Base-by-base conservation (phyloP, 92 coral and sea anemone genomes). In the Epizoanthus illoricatus region DNA sequence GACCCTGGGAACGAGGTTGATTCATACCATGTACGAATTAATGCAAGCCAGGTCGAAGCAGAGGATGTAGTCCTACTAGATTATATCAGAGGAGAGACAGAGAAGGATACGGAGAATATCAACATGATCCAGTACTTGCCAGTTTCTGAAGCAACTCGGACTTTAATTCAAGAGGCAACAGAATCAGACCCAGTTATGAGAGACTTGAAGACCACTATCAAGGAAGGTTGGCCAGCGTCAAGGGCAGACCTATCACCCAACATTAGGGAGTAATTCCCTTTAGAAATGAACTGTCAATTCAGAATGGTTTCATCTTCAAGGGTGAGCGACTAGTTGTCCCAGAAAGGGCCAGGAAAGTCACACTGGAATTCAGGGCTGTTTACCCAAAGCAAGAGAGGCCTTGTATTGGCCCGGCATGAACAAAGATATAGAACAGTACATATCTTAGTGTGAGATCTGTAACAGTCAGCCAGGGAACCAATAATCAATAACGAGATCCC, bases 51-150 rank as follows among this genome's bases (percentile, higher is more conserved):
- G 20, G 16, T 41, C 2, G 58, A 52, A 19, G 58, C 4, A 19
- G n/a, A 36, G 12, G 58, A 24, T 16, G 75, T 16, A 21, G 75
- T 71, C 33, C 13, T 64, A 0, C 69, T 64, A 17, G 33, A 5
- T 64, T 40, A 64, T 64, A 12, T 18, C 10, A 85, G 79, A 59
- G 88, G 84, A 68, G 72, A 85, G n/a, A 55, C 73, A 21, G 80
- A 66, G 82, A 66, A 47, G 41, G 87, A 84, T 56, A 39, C 74
- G 9, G 82, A 80, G 19, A 63, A 47, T 23, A 73, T 86, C 45
- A 73, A 80, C 76, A 81, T 87, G 86, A 20, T 55, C 17, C 86
- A 81, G 75, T 81, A 81, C 73, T 62, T 86, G 19, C 86, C 89
- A 18, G 78, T 86, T 41, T 72, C 89, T 6, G 83, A 81, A 17